A percentile compares a stretch with the other conserved stretches of the same genome.
Evolutionary conservation across 2,797 vertebrate genomes (phyloP).

Genomic region (Halcyon leucocephala): DNA sequence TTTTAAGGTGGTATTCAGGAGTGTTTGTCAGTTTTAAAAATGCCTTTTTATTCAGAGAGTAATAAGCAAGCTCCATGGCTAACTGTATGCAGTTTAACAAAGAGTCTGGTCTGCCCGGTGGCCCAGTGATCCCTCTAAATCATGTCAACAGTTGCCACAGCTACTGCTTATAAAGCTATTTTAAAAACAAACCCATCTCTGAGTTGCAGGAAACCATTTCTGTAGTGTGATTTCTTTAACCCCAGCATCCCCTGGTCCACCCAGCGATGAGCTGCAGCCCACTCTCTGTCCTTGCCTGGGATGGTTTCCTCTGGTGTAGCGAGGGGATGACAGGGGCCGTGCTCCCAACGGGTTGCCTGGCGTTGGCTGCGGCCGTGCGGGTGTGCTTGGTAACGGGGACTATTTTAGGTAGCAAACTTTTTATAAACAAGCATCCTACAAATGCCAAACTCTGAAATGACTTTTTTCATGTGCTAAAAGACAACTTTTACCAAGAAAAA

Average conservation of each 20-base stretch:
- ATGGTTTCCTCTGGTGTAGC: background rate
- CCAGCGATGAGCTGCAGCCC: background rate
- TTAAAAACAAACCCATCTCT: background rate
- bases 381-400: background rate
- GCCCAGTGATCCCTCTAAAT: background rate
- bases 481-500: background rate
- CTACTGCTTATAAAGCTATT: background rate
- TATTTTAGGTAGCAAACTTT: background rate
- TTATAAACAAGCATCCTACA: background rate
- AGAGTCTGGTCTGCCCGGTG: background rate
- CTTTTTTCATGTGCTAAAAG: background rate
- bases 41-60: background rate
- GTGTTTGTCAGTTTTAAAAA: background rate
- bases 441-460: background rate
- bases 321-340: background rate
- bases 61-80: background rate
- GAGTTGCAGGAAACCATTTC: background rate
- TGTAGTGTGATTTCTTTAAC: background rate
- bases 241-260: background rate
- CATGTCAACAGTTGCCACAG: background rate
- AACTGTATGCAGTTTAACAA: background rate
- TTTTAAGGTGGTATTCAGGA: background rate
- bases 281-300: background rate
- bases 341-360: background rate
- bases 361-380: accelerated